Base-by-base conservation (phyloP, 2,113 vertebrate species). In the Chaenogobius annularis region DNA sequence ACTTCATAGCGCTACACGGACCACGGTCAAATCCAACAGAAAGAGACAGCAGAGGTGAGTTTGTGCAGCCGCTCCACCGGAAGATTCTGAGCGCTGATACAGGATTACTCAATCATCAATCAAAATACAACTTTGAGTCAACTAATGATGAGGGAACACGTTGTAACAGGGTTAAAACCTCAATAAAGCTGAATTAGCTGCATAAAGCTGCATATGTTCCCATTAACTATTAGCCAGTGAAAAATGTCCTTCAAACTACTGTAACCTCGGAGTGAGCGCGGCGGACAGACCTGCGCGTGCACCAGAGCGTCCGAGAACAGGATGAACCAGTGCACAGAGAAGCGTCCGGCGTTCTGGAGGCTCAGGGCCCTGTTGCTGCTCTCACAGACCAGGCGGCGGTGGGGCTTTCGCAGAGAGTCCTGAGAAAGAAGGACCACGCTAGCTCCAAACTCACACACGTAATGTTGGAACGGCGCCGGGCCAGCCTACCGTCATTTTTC, bases 321-420 rank as follows among this genome's bases (percentile, higher is more conserved):
- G 81, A 99, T 99, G 91, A 99, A 99, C 98, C 98, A 99, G 82
- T 99, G 98, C 65, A 99, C 96, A 7, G 98, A 99, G 90, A 99
- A 99, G 66, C 98, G 92, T 5, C 97, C 96, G 0, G 98, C 95
- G 10, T 98, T 97, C 90, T 98, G 97, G 59, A 99, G 91, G 1
- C 94, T 96, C 73, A 99, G 66, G 0, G 88, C 94, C 50, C 98
- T 95, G 90, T 98, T 98, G 88, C 97, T 98, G 91, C 96, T 99
- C 85, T 99, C 97, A 44, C 97, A 98, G 61, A 99, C 93, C 43
- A 99, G 88, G 7, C 97, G 94, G 20, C 98, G 95, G 3, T 95
- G 93, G 0, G 96, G 95, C 85, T 95, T 98, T 76, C 97, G 90
- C 85, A 99, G 89, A 1, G 97, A 99, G 79, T 98, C 98, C 98